Evolutionary conservation across 2,888 invertebrate species (phyloP).

Genomic region (Dynastes tityus): DNA sequence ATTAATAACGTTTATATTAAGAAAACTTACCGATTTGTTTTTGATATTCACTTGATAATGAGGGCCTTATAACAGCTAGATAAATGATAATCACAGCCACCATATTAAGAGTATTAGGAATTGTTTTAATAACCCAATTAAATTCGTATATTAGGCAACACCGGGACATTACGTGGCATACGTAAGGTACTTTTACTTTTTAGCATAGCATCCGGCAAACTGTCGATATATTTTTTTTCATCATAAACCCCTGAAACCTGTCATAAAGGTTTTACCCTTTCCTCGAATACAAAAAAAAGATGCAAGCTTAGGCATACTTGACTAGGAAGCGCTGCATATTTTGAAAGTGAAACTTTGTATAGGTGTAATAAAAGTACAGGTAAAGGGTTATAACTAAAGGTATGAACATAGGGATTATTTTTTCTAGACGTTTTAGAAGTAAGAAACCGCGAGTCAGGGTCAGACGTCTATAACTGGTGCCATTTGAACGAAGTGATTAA

Average conservation of each 20-base stretch:
- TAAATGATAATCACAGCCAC: too few species aligned
- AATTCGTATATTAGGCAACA: too few species aligned
- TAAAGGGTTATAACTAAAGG: conserved; percentile 60
- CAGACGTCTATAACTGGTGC: conserved; percentile 57
- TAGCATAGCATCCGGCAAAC: conserved; percentile 14
- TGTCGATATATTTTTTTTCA: conserved; percentile 21
- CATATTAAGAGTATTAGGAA: too few species aligned
- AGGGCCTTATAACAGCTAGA: too few species aligned
- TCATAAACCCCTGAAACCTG: conserved; percentile 18
- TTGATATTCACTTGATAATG: too few species aligned
- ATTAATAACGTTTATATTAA: background rate
- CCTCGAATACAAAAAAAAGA: conserved; percentile 2
- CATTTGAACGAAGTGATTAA: conserved; percentile 60
- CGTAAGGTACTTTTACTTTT: conserved; percentile 20
- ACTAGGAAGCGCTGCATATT: conserved; percentile 33
- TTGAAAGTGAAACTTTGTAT: conserved; percentile 64
- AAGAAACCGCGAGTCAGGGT: conserved; percentile 68
- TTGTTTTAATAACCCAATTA: too few species aligned
- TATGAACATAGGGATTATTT: conserved; percentile 40
- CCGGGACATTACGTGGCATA: too few species aligned
- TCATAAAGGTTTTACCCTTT: conserved; percentile 36
- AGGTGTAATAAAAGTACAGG: conserved; percentile 64
- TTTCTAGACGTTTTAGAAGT: conserved; percentile 54
- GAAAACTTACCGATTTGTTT: background rate
- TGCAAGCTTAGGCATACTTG: background rate